Evolutionary conservation across 2,888 invertebrate genomes (phyloP), one percentile per base, ranked within the genome.

Genomic region (Tribolium freemani): DNA sequence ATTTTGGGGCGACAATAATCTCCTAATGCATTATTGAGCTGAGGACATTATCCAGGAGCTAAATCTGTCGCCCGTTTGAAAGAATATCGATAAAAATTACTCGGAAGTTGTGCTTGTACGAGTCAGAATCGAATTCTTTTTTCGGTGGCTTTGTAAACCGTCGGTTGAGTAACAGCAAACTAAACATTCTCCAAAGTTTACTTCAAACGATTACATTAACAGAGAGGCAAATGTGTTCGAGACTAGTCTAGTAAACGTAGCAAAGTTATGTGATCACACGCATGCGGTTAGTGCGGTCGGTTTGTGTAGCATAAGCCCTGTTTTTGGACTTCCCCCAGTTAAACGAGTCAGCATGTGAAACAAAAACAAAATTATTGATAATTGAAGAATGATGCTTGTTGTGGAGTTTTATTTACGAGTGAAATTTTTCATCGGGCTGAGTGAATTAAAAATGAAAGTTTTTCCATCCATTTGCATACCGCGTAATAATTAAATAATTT

Each of bases 401-500:
- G 26, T 3, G 26, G 3, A 3, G 1, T 26, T 26, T 61, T 26
- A 26, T 58, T 63, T 51, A 38, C 1, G 5, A 26, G 44, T 31
- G 13, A 51, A 51, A 38, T 38, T 51, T 50, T 57, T n/a, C 57
- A 57, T 51, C 38, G 51, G 38, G 63, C 51, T 8, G n/a, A 21
- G 21, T 4, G 53, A 53, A 63, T 63, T 63, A 63, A 63, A 10
- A 63, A 26, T 9, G 54, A 54, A 63, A 63, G 51, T 63, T 63
- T 63, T 51, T 63, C 48, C 57, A 44, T 45, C 70, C 63, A 72
- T 72, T 72, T 69, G 72, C 72, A 72, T 72, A 72, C 69, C 58
- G 67, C 58, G 53, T 66, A 66, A 66, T 70, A 73, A 73, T 66
- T 69, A 73, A 73, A 73, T 70, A 73, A 73, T 73, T 73, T 70